Percentiles rank a stretch among this genome's conserved stretches.
phyloP scores from a whole-genome alignment of 2,888 invertebrate genomes.

The Melinaea marsaeus region DNA sequence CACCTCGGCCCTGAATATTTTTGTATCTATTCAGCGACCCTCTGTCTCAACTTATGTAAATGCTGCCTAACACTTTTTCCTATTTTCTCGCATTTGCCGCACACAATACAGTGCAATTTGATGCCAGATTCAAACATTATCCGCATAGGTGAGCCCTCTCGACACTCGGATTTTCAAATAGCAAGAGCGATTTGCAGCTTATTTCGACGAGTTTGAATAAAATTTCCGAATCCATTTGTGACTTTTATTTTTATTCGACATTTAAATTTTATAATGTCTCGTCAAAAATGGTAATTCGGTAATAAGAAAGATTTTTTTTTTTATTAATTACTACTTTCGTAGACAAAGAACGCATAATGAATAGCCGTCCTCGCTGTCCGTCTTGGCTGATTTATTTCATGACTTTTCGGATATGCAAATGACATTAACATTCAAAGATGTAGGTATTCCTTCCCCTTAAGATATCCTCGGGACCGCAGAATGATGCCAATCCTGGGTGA shows the following conservation, averaged over 20 bases:
- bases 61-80: slow-evolving; percentile 72
- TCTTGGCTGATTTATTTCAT: slow-evolving; percentile 77
- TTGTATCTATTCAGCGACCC: slow-evolving; percentile 62
- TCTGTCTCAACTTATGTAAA: slow-evolving; percentile 78
- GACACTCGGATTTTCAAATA: slow-evolving; percentile 51
- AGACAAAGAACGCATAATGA: slow-evolving; percentile 70
- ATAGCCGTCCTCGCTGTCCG: slow-evolving; percentile 72
- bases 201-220: slow-evolving; percentile 48
- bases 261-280: slow-evolving; percentile 2
- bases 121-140: slow-evolving; percentile 65
- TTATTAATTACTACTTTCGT: slow-evolving; percentile 66
- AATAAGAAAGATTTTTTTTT: slow-evolving; percentile 50
- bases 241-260: slow-evolving; percentile 13
- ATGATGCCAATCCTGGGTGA: slow-evolving; percentile 77
- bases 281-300: slow-evolving; percentile 9
- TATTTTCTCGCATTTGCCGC: slow-evolving; percentile 73
- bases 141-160: slow-evolving; percentile 56
- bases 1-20: slow-evolving; percentile 75
- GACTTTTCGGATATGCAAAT: slow-evolving; percentile 78
- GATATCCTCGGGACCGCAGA: slow-evolving; percentile 71
- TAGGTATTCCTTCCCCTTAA: slow-evolving; percentile 60
- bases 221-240: slow-evolving; percentile 37
- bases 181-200: slow-evolving; percentile 60
- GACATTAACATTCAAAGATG: slow-evolving; percentile 76
- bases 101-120: slow-evolving; percentile 76